Conservation (phyloP, 2,888 invertebrate species). For the Gandaritis pyraliata region DNA sequence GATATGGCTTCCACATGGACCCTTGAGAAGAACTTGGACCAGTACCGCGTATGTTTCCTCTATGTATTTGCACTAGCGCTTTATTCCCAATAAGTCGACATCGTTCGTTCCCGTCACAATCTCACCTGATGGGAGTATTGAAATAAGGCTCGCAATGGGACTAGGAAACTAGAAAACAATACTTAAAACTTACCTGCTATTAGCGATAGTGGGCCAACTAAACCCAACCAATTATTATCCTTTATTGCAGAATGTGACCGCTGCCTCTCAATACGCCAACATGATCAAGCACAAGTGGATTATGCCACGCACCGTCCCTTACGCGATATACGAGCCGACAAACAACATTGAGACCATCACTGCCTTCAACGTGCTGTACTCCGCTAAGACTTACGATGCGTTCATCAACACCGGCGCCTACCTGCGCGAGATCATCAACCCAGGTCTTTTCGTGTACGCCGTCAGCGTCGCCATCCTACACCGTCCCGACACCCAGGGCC, state of each 20-base stretch:
- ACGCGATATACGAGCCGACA: constrained; percentile 79
- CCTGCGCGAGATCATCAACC: constrained; percentile 87
- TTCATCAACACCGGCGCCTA: constrained; percentile 88
- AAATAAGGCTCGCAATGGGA: no score
- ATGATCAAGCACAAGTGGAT: constrained; percentile 79
- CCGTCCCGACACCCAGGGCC: constrained; percentile 85
- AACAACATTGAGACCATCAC: constrained; percentile 86
- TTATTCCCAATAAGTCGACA: neutral
- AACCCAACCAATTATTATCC: neutral
- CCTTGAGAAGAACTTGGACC: constrained; percentile 78
- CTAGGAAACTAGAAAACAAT: no score
- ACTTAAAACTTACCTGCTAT: no score
- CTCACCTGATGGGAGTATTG: no score
- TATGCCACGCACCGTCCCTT: constrained; percentile 84
- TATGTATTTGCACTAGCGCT: neutral
- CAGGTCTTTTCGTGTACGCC: constrained; percentile 88
- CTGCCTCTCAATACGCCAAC: constrained; percentile 82
- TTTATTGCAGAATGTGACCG: constrained; percentile 55
- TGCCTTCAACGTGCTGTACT: constrained; percentile 87
- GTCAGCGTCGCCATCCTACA: constrained; percentile 86
- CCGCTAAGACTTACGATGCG: constrained; percentile 88
- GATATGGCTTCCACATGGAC: constrained; percentile 78
- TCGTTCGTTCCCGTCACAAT: no score
- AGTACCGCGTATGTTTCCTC: constrained; percentile 69
- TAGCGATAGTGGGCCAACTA: neutral